Percentiles rank a stretch among this genome's conserved stretches.
Evolutionary conservation across 2,797 vertebrate genomes (phyloP).

Genomic region (Scyliorhinus canicula): DNA sequence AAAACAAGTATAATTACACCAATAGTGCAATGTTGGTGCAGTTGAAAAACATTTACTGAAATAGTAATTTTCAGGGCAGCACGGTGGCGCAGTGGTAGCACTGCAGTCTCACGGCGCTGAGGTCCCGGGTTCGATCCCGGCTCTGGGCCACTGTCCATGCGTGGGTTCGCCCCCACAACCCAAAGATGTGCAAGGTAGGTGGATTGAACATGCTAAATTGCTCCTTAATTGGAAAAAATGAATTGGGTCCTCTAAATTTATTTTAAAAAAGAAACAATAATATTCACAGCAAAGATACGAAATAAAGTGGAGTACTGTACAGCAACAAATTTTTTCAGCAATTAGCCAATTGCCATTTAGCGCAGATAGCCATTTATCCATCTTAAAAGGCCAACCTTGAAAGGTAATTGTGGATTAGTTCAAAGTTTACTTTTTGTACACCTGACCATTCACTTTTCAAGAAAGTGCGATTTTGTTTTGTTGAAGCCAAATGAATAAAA

Average conservation of each 20-base stretch:
- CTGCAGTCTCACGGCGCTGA: no score
- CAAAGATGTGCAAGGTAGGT: no score
- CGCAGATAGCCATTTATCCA: neutral
- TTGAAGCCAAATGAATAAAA: neutral
- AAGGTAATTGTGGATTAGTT: neutral
- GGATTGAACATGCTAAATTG: no score
- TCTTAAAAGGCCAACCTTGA: neutral
- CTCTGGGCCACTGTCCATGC: no score
- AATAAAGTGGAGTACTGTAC: neutral
- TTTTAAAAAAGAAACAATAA: no score
- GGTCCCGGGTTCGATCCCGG: no score
- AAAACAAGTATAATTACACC: neutral
- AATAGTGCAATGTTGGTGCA: neutral
- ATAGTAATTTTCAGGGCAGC: no score
- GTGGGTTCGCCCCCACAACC: no score
- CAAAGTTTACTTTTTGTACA: neutral
- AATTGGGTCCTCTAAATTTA: no score
- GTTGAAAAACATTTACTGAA: neutral
- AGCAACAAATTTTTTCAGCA: neutral
- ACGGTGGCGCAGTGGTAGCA: no score
- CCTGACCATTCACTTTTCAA: neutral
- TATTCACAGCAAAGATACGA: neutral
- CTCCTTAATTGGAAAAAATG: no score
- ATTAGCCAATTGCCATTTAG: neutral
- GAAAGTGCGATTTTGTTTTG: neutral